Evolutionary conservation across 1,140 invertebrate species (phyloP).

Genomic region (Bombus picipes): DNA sequence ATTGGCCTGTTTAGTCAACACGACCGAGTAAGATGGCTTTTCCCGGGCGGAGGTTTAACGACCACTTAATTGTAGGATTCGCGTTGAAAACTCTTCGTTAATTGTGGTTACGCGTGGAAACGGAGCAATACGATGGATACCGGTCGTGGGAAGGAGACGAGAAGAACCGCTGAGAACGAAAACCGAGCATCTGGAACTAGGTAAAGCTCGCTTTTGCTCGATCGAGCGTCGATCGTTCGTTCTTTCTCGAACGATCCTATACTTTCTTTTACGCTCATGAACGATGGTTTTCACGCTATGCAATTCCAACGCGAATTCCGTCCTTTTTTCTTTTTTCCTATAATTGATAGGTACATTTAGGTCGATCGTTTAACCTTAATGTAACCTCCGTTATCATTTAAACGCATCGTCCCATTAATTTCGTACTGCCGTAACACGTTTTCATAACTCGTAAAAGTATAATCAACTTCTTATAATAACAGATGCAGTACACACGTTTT

Average conservation of each 20-base stretch:
- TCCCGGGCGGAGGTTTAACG: constrained; percentile 51
- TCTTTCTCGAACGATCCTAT: no score
- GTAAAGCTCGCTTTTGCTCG: background rate
- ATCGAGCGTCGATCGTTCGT: constrained; percentile 11
- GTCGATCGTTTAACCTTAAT: no score
- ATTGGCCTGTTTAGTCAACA: background rate
- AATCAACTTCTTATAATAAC: no score
- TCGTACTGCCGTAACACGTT: no score
- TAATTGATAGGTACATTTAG: no score
- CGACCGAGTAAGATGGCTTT: constrained; percentile 27
- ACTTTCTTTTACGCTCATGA: no score
- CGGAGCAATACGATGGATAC: constrained; percentile 24
- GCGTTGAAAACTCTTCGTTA: constrained; percentile 50
- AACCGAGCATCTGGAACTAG: background rate
- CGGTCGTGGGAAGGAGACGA: constrained; percentile 25
- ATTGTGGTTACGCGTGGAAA: constrained; percentile 52
- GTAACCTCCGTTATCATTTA: no score
- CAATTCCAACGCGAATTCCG: background rate
- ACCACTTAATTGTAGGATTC: constrained; percentile 58
- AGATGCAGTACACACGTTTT: no score
- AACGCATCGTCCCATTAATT: no score
- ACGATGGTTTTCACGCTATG: background rate
- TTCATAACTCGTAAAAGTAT: no score
- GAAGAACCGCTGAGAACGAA: background rate
- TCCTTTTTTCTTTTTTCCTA: no score